A percentile compares a stretch with the other conserved stretches of the same genome.
phyloP scores from a whole-genome alignment of 2,888 invertebrate genomes.

The Colostygia pectinataria region DNA sequence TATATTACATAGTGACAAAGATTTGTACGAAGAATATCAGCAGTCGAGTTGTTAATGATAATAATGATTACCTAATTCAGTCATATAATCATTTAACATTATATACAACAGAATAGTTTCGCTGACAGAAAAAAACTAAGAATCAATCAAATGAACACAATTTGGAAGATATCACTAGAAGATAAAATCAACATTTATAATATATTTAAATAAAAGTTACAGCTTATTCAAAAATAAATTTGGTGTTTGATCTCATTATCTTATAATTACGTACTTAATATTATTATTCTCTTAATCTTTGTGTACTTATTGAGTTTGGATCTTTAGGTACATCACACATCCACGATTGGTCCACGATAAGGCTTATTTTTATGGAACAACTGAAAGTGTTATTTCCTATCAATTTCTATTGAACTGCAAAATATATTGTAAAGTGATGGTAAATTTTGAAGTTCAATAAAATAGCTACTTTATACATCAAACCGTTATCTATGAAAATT shows the following conservation, averaged over 20 bases:
- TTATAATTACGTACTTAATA: slow-evolving; percentile 29
- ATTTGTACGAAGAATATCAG: slow-evolving; percentile 74
- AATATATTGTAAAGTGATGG: neutral
- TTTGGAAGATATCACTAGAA: slow-evolving; percentile 45
- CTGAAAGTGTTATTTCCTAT: slow-evolving; percentile 28
- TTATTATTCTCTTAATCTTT: slow-evolving; percentile 46
- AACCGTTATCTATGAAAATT: slow-evolving; percentile 18
- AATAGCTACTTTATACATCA: slow-evolving; percentile 14
- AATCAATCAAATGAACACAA: slow-evolving; percentile 56
- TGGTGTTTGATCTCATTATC: slow-evolving; percentile 30
- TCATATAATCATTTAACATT: slow-evolving; percentile 46
- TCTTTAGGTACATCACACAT: slow-evolving; percentile 49
- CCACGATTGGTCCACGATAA: slow-evolving; percentile 75
- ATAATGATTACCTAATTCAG: slow-evolving; percentile 59
- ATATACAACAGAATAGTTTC: slow-evolving; percentile 21
- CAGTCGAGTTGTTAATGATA: slow-evolving; percentile 55
- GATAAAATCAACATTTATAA: slow-evolving; percentile 28
- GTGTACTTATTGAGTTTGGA: slow-evolving; percentile 38
- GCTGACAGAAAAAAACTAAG: slow-evolving; percentile 32
- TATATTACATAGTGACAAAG: slow-evolving; percentile 60
- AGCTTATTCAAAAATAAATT: slow-evolving; percentile 34
- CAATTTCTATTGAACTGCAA: slow-evolving; percentile 32
- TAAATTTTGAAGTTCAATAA: slow-evolving; percentile 24
- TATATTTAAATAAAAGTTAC: slow-evolving; percentile 26
- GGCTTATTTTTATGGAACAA: slow-evolving; percentile 57